Evolutionary conservation across 2,113 vertebrate genomes (phyloP).

Genomic region (Gymnobelideus leadbeateri): DNA sequence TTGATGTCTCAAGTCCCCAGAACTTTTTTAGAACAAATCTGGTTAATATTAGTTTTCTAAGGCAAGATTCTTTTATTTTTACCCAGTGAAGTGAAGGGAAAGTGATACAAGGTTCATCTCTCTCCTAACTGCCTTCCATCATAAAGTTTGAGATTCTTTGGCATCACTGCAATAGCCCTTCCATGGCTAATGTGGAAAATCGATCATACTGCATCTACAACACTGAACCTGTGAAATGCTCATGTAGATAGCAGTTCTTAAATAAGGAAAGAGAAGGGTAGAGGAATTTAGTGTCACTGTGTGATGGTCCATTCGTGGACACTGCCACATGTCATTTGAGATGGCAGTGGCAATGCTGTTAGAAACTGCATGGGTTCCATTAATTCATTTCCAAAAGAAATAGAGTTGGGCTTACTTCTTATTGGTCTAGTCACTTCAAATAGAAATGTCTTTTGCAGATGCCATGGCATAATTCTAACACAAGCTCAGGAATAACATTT

Average conservation of each 20-base stretch:
- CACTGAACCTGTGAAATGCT: not conserved
- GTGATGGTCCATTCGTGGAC: not conserved
- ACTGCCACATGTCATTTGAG: not conserved
- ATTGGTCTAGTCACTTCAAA: not conserved
- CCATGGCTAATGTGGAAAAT: not conserved
- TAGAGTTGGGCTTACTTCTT: not conserved
- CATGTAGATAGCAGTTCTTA: not conserved
- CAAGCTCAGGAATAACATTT: not conserved
- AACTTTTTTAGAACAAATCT: not conserved
- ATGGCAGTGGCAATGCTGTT: not conserved
- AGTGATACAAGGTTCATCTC: not conserved
- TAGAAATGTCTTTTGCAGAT: not conserved
- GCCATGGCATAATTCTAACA: not conserved
- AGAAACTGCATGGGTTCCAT: not conserved
- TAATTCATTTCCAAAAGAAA: not conserved
- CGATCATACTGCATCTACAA: not conserved
- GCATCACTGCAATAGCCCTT: not conserved
- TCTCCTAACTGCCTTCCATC: not conserved
- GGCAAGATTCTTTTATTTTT: not conserved
- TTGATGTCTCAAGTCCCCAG: not conserved
- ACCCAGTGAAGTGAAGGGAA: not conserved
- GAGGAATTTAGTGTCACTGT: not conserved
- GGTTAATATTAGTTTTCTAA: not conserved
- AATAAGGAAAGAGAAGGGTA: not conserved
- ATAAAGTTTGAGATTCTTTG: not conserved